Conservation (phyloP, 2,888 invertebrate genomes). For the Slavum lentiscoides region DNA sequence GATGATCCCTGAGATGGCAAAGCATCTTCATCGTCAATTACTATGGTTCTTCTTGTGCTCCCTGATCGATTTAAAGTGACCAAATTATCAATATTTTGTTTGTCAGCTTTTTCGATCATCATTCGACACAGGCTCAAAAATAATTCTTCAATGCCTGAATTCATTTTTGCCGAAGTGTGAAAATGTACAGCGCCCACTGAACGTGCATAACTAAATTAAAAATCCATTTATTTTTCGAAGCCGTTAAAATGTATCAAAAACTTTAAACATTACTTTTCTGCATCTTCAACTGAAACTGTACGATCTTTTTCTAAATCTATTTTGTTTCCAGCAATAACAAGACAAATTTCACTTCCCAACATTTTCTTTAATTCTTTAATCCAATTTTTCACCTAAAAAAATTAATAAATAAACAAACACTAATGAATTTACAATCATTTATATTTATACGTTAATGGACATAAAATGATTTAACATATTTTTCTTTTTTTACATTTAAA, state of each 20-base stretch:
- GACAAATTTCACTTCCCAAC: slow-evolving; percentile 87
- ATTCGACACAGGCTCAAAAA: slow-evolving; percentile 81
- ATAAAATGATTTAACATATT: too few species aligned
- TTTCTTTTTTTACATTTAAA: too few species aligned
- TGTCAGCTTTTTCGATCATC: slow-evolving; percentile 66
- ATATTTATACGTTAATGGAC: too few species aligned
- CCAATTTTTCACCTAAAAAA: slow-evolving; percentile 89
- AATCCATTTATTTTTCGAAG: neutral
- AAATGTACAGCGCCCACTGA: slow-evolving; percentile 91
- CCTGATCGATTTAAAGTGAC: slow-evolving; percentile 60
- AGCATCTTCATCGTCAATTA: slow-evolving; percentile 59
- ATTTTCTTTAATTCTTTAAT: slow-evolving; percentile 95
- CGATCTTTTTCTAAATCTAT: slow-evolving; percentile 91
- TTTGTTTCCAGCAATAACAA: slow-evolving; percentile 96
- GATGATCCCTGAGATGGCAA: slow-evolving; percentile 11
- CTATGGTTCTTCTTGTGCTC: slow-evolving; percentile 61
- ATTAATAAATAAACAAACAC: neutral
- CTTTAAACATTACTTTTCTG: slow-evolving; percentile 74
- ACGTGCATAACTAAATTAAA: slow-evolving; percentile 74
- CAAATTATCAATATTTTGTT: slow-evolving; percentile 58
- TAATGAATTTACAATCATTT: neutral
- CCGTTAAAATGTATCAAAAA: neutral
- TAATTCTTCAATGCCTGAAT: slow-evolving; percentile 88
- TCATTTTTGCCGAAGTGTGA: slow-evolving; percentile 90
- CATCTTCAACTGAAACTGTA: slow-evolving; percentile 80